Evolutionary conservation across 2,797 vertebrate genomes (phyloP).

Genomic region (Pseudochromis fuscus): DNA sequence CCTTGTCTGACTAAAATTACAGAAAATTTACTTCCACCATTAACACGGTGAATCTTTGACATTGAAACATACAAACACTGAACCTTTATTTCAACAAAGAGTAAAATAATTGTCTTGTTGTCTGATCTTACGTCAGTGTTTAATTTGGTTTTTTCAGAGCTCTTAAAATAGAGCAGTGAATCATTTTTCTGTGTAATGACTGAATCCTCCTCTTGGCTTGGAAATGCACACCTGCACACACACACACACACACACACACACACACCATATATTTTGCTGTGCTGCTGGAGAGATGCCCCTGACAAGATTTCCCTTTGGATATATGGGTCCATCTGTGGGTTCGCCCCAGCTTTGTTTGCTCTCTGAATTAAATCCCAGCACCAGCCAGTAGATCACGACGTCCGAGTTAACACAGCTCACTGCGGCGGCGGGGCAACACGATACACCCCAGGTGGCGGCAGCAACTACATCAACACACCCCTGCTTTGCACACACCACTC

Average conservation of each 20-base stretch:
- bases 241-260: conserved; percentile 25
- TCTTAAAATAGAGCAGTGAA: conserved; percentile 38
- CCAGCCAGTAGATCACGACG: conserved; percentile 59
- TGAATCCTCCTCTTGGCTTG: conserved; percentile 29
- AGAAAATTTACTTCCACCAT: too few species aligned
- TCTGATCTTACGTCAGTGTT: neutral
- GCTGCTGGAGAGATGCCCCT: conserved; percentile 59
- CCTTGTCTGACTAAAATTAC: too few species aligned
- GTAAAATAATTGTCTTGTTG: neutral
- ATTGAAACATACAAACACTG: too few species aligned
- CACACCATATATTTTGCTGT: conserved; percentile 15
- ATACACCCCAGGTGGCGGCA: conserved; percentile 26
- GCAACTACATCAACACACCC: conserved; percentile 3
- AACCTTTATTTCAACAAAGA: neutral
- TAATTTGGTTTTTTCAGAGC: conserved; percentile 5
- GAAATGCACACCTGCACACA: conserved; percentile 44
- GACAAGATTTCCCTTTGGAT: conserved; percentile 72
- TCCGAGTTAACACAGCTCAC: conserved; percentile 43
- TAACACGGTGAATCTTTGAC: too few species aligned
- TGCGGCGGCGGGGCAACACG: conserved; percentile 29
- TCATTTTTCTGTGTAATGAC: conserved; percentile 22
- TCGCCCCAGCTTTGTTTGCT: conserved; percentile 60
- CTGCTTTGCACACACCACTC: neutral
- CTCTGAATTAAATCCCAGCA: conserved; percentile 67
- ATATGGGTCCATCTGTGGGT: conserved; percentile 71